Evolutionary conservation across 1,140 invertebrate genomes (phyloP), one percentile per base, ranked within the genome.

Genomic region (Lerema accius): DNA sequence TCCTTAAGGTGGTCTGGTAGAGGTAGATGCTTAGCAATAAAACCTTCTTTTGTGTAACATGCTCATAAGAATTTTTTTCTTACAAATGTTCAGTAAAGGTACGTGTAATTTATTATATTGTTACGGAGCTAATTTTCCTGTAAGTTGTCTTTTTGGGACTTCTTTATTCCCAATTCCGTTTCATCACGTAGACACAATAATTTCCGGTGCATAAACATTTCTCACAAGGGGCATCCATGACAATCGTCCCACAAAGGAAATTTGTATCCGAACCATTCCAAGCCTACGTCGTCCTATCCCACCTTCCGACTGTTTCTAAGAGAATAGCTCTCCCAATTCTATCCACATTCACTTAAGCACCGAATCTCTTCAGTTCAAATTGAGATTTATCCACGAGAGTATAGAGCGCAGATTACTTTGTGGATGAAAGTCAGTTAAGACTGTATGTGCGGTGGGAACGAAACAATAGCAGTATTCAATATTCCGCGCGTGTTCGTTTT

Each of bases 261-360:
- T 82, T 83, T 76, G 73, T 78, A 84, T 79, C 79, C 76, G 71
- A 79, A 78, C 71, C 69, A 65, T 48, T 23, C 19, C 74, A 75
- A 63, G 28, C 66, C 65, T 59, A 46, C 42, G 55, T 51, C 55
- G 48, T 56, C 48, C 23, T 32, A 50, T 49, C 23, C 50, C 11
- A 42, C 48, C 13, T 28, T 45, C 53, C 13, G 53, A 43, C 23
- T 56, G 19, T 14, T 55, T 55, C 51, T 32, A 26, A 17, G 39
- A 43, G 40, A 2, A 11, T 26, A 13, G 11, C 35, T 53, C n/a
- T 42, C 11, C 26, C 11, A 7, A 3, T 6, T 13, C 6, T 55
- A 3, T n/a, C 17, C 1, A 9, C 11, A 42, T 16, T 43, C 10
- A 16, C 11, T 3, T 56, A 45, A 32, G 4, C 17, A n/a, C 3